Evolutionary conservation across 2,888 invertebrate genomes (phyloP).

Genomic region (Limnephilus lunatus): DNA sequence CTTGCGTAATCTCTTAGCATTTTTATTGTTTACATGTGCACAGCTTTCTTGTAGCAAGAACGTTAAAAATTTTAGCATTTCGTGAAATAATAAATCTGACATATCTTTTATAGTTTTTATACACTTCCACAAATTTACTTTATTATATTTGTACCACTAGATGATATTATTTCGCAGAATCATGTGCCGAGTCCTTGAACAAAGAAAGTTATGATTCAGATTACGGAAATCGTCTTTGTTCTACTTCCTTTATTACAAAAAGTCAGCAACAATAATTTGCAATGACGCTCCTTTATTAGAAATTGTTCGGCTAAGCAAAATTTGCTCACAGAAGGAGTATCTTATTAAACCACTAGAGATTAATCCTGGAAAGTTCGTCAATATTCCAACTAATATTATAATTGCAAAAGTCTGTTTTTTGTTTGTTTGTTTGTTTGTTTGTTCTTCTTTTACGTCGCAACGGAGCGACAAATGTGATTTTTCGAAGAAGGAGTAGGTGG

Average conservation of each 20-base stretch:
- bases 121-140: not conserved
- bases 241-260: not conserved
- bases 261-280: not conserved
- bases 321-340: not conserved
- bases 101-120: not conserved
- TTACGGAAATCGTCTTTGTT: not conserved
- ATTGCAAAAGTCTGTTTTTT: too few relatives aligned
- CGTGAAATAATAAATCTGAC: not conserved
- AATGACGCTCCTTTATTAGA: not conserved
- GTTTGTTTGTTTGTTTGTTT: not conserved
- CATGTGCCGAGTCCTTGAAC: not conserved
- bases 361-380: not conserved
- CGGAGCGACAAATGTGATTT: too few relatives aligned
- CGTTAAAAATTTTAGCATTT: not conserved
- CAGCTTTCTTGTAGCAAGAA: too few relatives aligned
- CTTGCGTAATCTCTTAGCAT: too few relatives aligned
- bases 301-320: not conserved
- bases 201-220: conserved; percentile 15
- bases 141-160: not conserved
- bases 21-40: too few relatives aligned
- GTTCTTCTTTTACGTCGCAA: not conserved
- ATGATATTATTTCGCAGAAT: conserved; percentile 13
- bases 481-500: too few relatives aligned
- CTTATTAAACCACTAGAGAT: not conserved
- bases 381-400: too few relatives aligned